Evolutionary conservation across 2,888 invertebrate genomes (phyloP).

Genomic region (Kuschelorhynchus macadamiae): DNA sequence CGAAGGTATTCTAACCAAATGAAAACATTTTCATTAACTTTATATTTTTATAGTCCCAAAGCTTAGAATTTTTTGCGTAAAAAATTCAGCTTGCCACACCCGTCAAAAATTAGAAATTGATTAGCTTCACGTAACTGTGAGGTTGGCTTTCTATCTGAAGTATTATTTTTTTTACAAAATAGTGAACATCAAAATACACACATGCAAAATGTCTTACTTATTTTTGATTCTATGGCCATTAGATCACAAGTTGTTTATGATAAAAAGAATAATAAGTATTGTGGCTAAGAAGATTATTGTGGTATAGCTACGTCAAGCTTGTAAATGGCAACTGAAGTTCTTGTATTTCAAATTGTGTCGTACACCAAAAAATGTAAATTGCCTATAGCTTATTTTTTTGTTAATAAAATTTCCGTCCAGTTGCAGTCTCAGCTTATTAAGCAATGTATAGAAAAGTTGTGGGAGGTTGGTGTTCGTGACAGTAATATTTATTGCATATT

Average conservation of each 20-base stretch:
- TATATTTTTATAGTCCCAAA: not conserved
- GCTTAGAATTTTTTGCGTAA: constrained; percentile 1
- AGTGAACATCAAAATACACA: not conserved
- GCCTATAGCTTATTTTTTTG: no score
- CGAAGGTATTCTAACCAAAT: not conserved
- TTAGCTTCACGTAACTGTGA: no score
- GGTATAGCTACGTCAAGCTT: constrained; percentile 13
- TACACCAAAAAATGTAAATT: no score
- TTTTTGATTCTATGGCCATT: constrained; percentile 23
- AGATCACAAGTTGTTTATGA: constrained; percentile 12
- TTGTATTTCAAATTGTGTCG: not conserved
- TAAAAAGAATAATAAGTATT: constrained; percentile 20
- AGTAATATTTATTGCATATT: no score
- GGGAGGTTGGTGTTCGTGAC: no score
- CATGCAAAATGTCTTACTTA: constrained; percentile 8
- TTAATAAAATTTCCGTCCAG: no score
- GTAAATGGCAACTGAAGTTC: constrained; percentile 38
- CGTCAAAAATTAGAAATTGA: not conserved
- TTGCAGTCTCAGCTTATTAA: no score
- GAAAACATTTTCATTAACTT: not conserved
- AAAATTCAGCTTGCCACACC: not conserved
- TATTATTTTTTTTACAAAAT: constrained; percentile 9
- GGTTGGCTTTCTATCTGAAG: constrained; percentile 2
- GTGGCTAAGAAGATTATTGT: constrained; percentile 19
- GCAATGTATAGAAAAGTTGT: no score